These are phyloP conservation scores for Hypothenemus hampei DNA, from an alignment of 1,140 invertebrate genomes.

Conservation along the genomic window DNA sequence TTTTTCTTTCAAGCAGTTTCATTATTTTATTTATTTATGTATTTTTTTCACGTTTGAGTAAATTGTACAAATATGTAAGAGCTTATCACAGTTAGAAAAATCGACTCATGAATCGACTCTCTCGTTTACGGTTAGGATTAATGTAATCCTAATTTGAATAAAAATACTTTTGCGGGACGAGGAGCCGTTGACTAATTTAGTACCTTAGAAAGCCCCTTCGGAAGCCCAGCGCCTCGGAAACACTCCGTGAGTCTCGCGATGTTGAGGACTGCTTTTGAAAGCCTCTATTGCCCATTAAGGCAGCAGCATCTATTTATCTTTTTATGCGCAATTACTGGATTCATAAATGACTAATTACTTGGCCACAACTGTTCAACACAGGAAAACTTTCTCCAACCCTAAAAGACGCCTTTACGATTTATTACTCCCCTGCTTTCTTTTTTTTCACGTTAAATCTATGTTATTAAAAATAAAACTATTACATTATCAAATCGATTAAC, in stretches of 20 bases:
- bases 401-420: slow-evolving; percentile 35
- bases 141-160: slow-evolving; percentile 40
- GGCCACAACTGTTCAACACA: slow-evolving; percentile 38
- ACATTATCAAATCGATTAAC: too few species aligned
- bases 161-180: slow-evolving; percentile 33
- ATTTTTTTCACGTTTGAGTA: too few species aligned
- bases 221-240: slow-evolving; percentile 27
- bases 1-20: slow-evolving; percentile 12
- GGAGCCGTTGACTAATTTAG: slow-evolving; percentile 41
- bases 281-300: slow-evolving; percentile 33
- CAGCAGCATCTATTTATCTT: slow-evolving; percentile 45
- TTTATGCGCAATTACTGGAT: slow-evolving; percentile 46
- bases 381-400: slow-evolving; percentile 40
- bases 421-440: slow-evolving; percentile 14
- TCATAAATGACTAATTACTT: slow-evolving; percentile 47
- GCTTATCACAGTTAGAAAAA: slow-evolving; percentile 3
- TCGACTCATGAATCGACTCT: too few species aligned
- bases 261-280: slow-evolving; percentile 30
- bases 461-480: too few species aligned
- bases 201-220: slow-evolving; percentile 37
- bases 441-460: slow-evolving; percentile 7
- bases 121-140: slow-evolving; percentile 38
- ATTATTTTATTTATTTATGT: slow-evolving; percentile 11
- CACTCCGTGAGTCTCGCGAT: slow-evolving; percentile 15
- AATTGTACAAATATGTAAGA: background rate